phyloP scores from a whole-genome alignment of 2,888 invertebrate genomes.

The Uropetala carovei region DNA sequence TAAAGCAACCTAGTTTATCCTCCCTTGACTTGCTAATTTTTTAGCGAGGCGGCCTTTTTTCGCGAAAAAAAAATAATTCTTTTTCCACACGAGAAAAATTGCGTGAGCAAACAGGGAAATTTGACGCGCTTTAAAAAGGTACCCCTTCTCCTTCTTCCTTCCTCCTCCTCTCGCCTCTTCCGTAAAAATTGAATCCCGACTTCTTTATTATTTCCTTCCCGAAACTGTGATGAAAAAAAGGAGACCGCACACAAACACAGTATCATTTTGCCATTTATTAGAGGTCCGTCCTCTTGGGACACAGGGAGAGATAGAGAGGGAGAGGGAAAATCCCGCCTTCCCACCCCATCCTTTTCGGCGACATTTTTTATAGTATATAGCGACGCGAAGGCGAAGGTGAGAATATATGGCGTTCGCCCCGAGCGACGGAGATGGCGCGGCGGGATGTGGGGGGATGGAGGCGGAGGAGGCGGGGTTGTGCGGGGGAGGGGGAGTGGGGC shows the following conservation, averaged over 20 bases:
- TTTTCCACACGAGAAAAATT: no score
- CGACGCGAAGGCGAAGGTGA: constrained; percentile 48
- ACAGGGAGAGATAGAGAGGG: neutral
- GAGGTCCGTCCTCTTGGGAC: constrained; percentile 25
- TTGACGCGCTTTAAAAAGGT: no score
- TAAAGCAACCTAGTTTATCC: no score
- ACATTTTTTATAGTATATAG: constrained; percentile 11
- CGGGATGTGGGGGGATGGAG: no score
- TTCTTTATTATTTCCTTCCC: constrained; percentile 23
- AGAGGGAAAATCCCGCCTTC: neutral
- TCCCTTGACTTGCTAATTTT: no score
- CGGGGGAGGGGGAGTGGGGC: no score
- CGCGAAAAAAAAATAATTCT: no score
- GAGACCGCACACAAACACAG: neutral
- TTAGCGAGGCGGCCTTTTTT: no score
- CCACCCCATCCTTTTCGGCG: neutral
- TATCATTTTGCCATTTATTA: constrained; percentile 56
- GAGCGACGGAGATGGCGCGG: no score
- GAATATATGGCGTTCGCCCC: constrained; percentile 43
- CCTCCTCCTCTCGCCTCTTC: neutral
- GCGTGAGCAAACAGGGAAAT: no score
- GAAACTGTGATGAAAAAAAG: constrained; percentile 6
- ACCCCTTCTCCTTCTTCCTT: neutral
- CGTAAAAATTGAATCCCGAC: constrained; percentile 36
- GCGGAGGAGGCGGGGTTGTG: no score